Conservation (phyloP, 2,888 invertebrate genomes). For the Electrophaes corylata region DNA sequence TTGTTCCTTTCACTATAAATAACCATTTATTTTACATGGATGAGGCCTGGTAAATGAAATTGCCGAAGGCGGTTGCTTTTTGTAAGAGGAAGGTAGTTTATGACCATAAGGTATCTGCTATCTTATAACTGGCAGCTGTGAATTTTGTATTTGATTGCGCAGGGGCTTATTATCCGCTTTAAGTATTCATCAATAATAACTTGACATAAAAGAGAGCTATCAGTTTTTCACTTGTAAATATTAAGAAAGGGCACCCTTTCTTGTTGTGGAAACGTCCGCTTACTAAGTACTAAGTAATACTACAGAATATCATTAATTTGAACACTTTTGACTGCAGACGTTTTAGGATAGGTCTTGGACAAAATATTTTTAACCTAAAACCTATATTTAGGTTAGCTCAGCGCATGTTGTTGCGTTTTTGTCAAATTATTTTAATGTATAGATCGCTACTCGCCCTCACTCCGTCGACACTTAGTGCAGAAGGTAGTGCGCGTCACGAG, state of each 20-base stretch:
- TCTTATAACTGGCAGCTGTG: background rate
- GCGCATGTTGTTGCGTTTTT: too few species aligned
- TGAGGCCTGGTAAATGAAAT: slow-evolving; percentile 5
- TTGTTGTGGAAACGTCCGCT: too few species aligned
- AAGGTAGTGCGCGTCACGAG: slow-evolving; percentile 74
- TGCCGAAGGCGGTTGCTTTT: background rate
- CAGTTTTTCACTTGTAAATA: background rate
- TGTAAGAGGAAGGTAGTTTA: slow-evolving; percentile 6
- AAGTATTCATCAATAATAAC: background rate
- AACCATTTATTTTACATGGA: slow-evolving; percentile 3
- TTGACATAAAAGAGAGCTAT: background rate
- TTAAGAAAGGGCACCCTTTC: background rate
- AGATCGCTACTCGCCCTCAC: slow-evolving; percentile 19
- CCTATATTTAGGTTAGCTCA: too few species aligned
- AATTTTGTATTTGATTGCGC: background rate
- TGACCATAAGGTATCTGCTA: background rate
- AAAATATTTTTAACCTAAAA: too few species aligned
- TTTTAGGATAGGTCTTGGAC: too few species aligned
- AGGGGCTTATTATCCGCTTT: background rate
- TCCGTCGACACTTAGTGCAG: slow-evolving; percentile 46
- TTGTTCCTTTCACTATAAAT: slow-evolving; percentile 5
- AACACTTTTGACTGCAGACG: too few species aligned
- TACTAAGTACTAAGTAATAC: too few species aligned
- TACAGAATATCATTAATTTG: too few species aligned
- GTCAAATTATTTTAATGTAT: too few species aligned